Evolutionary conservation across 2,113 vertebrate species (phyloP).

Genomic region (Myrmecophaga tridactyla): DNA sequence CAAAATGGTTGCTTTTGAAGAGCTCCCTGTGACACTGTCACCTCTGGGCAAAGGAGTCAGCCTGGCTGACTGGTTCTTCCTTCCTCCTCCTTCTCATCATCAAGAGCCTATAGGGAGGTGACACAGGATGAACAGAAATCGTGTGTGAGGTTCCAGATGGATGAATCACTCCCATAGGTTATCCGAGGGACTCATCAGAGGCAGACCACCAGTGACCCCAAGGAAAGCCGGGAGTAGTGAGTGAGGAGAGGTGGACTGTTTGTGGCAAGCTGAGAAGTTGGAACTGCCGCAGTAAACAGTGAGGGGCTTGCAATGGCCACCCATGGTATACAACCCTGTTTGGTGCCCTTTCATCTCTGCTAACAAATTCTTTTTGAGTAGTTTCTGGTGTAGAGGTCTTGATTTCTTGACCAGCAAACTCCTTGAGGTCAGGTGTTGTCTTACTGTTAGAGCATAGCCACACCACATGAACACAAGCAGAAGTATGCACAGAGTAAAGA

Average conservation of each 20-base stretch:
- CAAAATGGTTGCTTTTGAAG: background rate
- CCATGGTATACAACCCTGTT: background rate
- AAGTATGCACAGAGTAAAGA: background rate
- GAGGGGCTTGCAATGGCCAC: background rate
- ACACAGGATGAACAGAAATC: background rate
- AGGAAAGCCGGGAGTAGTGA: background rate
- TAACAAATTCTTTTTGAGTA: background rate
- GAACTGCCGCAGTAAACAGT: background rate
- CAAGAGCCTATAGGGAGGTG: background rate
- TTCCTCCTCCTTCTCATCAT: background rate
- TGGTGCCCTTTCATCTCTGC: background rate
- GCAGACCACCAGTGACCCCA: background rate
- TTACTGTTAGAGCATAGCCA: background rate
- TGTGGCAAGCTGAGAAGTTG: background rate
- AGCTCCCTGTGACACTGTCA: background rate
- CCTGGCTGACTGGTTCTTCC: background rate
- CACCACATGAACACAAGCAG: background rate
- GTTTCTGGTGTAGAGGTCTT: background rate
- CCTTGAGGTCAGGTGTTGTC: background rate
- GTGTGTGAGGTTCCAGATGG: background rate
- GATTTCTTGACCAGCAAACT: background rate
- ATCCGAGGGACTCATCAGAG: background rate
- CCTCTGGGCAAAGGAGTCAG: background rate
- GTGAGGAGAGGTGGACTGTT: background rate
- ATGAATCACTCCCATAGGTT: background rate